A percentile compares a stretch with the other conserved stretches of the same genome.
phyloP scores from a whole-genome alignment of 2,797 vertebrate species.

The Cossypha polioptera region DNA sequence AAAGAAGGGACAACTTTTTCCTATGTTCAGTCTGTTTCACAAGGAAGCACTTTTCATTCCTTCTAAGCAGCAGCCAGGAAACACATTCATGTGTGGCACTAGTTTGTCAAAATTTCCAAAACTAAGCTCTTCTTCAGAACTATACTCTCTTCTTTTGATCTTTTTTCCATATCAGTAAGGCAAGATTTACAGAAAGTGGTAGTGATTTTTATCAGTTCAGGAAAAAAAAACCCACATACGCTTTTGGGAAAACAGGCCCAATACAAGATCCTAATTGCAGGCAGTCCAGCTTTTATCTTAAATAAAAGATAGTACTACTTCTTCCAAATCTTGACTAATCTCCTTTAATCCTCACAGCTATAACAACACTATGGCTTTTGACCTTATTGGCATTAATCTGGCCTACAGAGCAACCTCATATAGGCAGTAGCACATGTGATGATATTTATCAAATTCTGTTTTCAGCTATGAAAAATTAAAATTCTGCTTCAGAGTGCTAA shows the following conservation, averaged over 20 bases:
- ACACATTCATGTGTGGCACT: background rate
- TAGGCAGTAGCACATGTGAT: background rate
- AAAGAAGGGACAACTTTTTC: background rate
- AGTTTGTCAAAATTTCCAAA: background rate
- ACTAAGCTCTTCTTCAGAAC: background rate
- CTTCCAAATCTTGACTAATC: background rate
- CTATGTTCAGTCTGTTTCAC: background rate
- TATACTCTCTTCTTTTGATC: background rate
- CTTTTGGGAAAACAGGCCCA: background rate
- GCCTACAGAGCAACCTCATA: background rate
- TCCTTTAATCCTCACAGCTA: background rate
- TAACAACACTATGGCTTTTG: background rate
- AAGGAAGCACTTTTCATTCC: background rate
- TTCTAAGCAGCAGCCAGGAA: background rate
- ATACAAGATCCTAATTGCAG: background rate
- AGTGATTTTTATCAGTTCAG: background rate
- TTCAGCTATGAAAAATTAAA: background rate
- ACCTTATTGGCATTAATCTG: background rate
- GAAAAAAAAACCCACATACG: accelerated
- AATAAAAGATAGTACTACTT: background rate
- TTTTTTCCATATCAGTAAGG: background rate
- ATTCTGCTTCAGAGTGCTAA: background rate
- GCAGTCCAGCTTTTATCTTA: background rate
- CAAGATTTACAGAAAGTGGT: background rate
- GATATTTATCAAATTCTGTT: background rate